Base-by-base conservation (phyloP, 2,888 invertebrate species). In the Serripes groenlandicus region DNA sequence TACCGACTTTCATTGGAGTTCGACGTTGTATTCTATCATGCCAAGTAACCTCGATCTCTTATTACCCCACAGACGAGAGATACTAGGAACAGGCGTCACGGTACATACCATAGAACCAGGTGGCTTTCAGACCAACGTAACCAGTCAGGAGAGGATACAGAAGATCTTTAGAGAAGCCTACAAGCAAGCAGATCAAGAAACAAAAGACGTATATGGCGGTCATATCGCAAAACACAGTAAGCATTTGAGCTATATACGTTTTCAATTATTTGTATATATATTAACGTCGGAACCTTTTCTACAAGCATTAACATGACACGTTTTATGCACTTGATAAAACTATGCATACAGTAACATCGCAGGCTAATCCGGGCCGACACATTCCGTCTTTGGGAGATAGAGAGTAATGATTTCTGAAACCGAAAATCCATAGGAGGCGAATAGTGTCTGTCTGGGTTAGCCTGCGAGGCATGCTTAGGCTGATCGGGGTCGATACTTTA, bases 61-160 rank as follows among this genome's bases (percentile, higher is more conserved):
- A n/a, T n/a, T n/a, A n/a, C n/a, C n/a, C n/a, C n/a, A n/a, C 37
- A 86, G 86, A n/a, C 75, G 83, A 28, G 86, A 86, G 68, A 30
- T 86, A n/a, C 42, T 73, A 11, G 72, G 75, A 23, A 58, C 78
- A 11, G 86, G 81, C 0, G 75, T 86, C 0, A 78, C 83, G 18
- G 76, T 69, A 3, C 83, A 81, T 42, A 75, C 81, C 4, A 86
- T 86, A 18, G 83, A 86, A 60, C 86, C 86, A 18, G 58, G 58
- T n/a, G 58, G 4, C 1, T 86, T 83, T 58, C 72, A 37, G n/a
- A 86, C 86, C 11, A 71, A 66, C 34, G 62, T 86, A 0, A 81
- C 81, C 7, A 74, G 81, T 34, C 37, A 71, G 21, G 26, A 78
- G 4, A 56, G 78, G n/a, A 56, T 86, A 11, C 7, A 42, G 21